Conservation (phyloP, 2,113 vertebrate species). For the Carassius gibelio region DNA sequence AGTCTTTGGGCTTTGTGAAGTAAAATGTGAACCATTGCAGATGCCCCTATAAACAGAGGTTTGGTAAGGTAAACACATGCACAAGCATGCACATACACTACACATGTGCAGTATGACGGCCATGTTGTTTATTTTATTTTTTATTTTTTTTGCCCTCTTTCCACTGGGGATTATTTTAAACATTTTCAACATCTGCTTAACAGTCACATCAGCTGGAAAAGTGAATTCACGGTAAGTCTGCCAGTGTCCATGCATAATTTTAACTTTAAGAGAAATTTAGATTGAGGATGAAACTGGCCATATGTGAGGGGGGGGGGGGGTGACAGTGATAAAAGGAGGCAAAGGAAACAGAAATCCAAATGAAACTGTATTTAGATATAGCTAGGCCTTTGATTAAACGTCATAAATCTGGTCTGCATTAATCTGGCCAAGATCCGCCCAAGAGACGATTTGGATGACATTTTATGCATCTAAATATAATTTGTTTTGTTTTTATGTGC, state of each 20-base stretch:
- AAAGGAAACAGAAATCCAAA: neutral
- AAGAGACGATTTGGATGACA: neutral
- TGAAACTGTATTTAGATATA: neutral
- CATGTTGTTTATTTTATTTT: constrained; percentile 64
- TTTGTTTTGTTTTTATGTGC: neutral
- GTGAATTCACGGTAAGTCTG: constrained; percentile 62
- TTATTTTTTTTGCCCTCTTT: constrained; percentile 62
- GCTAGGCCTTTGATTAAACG: neutral
- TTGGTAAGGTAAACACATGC: constrained; percentile 41
- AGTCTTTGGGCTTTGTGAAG: constrained; percentile 5
- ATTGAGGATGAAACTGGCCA: neutral
- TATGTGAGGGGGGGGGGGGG: neutral
- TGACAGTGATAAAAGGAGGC: neutral
- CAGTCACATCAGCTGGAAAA: constrained; percentile 66
- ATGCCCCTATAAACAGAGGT: constrained; percentile 38
- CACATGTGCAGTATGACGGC: constrained; percentile 43
- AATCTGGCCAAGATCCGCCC: neutral
- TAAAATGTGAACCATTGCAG: neutral
- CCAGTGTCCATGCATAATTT: constrained; percentile 58
- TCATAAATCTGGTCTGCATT: neutral
- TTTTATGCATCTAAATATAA: neutral
- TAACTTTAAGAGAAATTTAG: constrained; percentile 42
- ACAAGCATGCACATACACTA: constrained; percentile 21
- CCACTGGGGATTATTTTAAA: constrained; percentile 60
- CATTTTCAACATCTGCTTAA: constrained; percentile 69